Percentiles rank a stretch among this genome's conserved stretches.
phyloP scores from a whole-genome alignment of 2,113 vertebrate genomes.

The Tiliqua scincoides region DNA sequence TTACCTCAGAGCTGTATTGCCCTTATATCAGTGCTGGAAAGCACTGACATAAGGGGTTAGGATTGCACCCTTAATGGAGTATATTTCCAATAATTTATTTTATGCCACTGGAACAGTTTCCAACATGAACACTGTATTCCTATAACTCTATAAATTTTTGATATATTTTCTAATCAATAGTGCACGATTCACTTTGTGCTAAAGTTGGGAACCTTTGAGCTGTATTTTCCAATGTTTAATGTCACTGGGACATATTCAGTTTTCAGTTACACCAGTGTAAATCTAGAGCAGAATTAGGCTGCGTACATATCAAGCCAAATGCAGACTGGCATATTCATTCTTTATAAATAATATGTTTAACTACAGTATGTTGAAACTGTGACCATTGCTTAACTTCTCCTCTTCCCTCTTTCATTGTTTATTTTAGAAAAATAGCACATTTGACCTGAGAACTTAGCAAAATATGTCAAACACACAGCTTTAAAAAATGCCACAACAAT shows the following conservation, averaged over 20 bases:
- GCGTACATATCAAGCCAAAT: background rate
- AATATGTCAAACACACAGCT: background rate
- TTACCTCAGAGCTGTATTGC: too few species aligned
- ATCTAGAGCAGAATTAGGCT: background rate
- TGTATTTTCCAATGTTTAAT: constrained; percentile 1
- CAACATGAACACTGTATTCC: background rate
- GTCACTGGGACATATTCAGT: constrained; percentile 10
- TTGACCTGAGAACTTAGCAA: background rate
- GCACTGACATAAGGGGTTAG: too few species aligned
- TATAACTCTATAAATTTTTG: background rate
- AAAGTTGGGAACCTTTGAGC: background rate
- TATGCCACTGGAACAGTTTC: background rate
- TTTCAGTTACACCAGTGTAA: constrained; percentile 18
- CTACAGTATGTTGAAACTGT: background rate
- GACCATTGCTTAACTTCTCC: background rate
- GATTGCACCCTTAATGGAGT: too few species aligned
- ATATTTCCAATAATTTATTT: background rate
- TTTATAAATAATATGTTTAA: background rate
- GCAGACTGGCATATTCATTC: background rate
- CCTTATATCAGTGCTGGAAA: too few species aligned
- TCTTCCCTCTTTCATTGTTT: background rate
- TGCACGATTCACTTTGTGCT: background rate
- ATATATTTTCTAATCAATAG: constrained; percentile 9
- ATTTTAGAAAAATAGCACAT: constrained; percentile 2
- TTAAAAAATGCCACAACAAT: constrained; percentile 1